A percentile compares a stretch with the other conserved stretches of the same genome.
Conservation (phyloP, 2,113 vertebrate species). For the Okapia johnstoni region DNA sequence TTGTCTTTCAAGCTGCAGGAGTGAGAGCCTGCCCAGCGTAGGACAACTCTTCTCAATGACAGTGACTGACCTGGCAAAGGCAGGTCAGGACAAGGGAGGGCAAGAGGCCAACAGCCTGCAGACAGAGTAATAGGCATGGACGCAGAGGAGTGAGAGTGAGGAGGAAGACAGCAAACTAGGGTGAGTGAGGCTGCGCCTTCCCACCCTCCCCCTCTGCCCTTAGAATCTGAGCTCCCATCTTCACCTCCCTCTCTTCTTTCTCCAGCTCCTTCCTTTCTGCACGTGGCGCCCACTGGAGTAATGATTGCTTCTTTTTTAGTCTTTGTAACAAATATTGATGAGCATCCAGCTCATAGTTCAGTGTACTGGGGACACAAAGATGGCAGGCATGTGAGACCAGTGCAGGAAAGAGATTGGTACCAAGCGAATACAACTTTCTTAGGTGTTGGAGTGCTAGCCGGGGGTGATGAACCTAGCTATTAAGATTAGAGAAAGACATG, state of each 20-base stretch:
- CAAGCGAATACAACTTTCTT: background rate
- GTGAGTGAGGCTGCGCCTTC: accelerated
- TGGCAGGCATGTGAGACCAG: background rate
- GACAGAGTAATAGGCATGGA: background rate
- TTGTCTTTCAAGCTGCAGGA: background rate
- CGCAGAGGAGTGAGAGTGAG: accelerated
- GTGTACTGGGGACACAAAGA: background rate
- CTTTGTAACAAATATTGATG: background rate
- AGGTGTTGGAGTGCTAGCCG: background rate
- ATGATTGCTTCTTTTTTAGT: background rate
- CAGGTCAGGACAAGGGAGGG: background rate
- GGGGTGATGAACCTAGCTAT: background rate
- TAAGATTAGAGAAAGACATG: background rate
- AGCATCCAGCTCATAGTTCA: background rate
- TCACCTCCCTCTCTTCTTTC: no score
- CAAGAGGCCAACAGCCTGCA: background rate
- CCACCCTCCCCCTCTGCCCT: accelerated
- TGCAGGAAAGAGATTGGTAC: background rate
- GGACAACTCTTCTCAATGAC: background rate
- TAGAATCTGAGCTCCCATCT: background rate
- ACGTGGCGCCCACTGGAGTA: background rate
- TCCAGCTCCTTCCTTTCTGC: background rate
- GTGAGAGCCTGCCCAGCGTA: background rate
- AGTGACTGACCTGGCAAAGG: background rate
- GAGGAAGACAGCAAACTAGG: background rate